These are phyloP conservation scores for Sprattus sprattus DNA, from an alignment of 2,113 vertebrate species.

Conservation along the genomic window DNA sequence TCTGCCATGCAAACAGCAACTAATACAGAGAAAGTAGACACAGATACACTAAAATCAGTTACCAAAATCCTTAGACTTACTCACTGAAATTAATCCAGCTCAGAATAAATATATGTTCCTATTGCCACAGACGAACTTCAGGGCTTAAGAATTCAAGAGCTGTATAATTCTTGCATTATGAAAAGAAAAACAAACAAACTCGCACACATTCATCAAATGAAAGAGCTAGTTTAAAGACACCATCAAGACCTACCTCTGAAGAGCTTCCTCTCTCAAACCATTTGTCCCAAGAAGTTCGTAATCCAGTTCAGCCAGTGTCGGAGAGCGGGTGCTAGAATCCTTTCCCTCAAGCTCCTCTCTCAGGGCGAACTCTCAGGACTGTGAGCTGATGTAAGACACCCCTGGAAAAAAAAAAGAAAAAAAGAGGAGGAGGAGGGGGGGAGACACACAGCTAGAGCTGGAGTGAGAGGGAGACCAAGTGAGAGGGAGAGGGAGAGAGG, in stretches of 20 bases:
- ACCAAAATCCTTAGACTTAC: neutral
- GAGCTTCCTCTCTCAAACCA: conserved; percentile 65
- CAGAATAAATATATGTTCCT: neutral
- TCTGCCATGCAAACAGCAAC: conserved; percentile 61
- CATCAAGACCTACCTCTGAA: conserved; percentile 61
- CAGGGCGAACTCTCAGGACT: conserved; percentile 50
- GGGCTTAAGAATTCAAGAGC: neutral
- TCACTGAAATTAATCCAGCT: neutral
- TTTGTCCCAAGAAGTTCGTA: conserved; percentile 63
- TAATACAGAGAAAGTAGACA: conserved; percentile 44
- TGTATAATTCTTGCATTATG: too few relatives aligned
- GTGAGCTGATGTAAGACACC: conserved; percentile 93
- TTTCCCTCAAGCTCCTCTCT: conserved; percentile 44
- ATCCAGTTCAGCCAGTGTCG: conserved; percentile 56
- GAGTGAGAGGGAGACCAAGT: conserved; percentile 15
- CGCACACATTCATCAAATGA: neutral
- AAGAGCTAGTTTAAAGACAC: neutral
- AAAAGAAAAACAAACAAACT: conserved; percentile 19
- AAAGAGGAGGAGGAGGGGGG: conserved; percentile 33
- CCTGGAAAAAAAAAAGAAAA: conserved; percentile 64
- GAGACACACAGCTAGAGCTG: conserved; percentile 33
- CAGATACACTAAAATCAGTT: neutral
- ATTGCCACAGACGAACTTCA: neutral
- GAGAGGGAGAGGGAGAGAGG: conserved; percentile 38
- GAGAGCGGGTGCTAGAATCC: conserved; percentile 42